Base-by-base conservation (phyloP, 2,888 invertebrate species). In the Tipula confusa region DNA sequence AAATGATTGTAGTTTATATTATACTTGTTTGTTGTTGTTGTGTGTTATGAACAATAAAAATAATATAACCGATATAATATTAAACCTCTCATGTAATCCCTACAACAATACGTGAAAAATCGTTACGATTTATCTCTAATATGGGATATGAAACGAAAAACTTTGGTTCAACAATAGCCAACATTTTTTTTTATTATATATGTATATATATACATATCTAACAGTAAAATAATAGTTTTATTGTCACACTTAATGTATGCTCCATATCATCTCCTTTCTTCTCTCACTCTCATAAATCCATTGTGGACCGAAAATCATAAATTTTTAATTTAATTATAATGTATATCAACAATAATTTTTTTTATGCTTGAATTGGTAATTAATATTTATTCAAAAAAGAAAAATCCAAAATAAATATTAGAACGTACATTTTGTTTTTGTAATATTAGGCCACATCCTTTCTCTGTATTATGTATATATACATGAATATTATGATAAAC, bases 71-170 rank as follows among this genome's bases (percentile, higher is more conserved):
- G 33, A 33, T 82, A 48, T 64, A 64, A 64, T 64, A 64, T 64
- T 64, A 64, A 64, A 64, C 64, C 64, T 64, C 64, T 64, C 64
- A 79, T 83, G 83, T 83, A 84, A 83, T 83, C 83, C 83, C 29
- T 64, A 43, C 83, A 83, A 83, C 83, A 83, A 83, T 83, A 83
- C 83, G 83, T 83, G 83, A 83, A 83, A 83, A 83, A 83, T 83
- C 82, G 83, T 83, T 83, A 81, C 83, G 43, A 83, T 83, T 82
- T 83, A 43, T 83, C 83, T 64, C 64, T 64, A 64, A 64, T 64
- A 24, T 64, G 64, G 64, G 64, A 64, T 64, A 64, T 64, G 48
- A 82, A 82, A 82, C 13, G 38, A 5, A 82, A 36, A 36, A 36
- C 36, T 36, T 33, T 82, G 24, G 82, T 24, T 64, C 64, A 64